Evolutionary conservation across 2,888 invertebrate species (phyloP), one percentile per base, ranked within the genome.

Genomic region (Phyto melanocephala): DNA sequence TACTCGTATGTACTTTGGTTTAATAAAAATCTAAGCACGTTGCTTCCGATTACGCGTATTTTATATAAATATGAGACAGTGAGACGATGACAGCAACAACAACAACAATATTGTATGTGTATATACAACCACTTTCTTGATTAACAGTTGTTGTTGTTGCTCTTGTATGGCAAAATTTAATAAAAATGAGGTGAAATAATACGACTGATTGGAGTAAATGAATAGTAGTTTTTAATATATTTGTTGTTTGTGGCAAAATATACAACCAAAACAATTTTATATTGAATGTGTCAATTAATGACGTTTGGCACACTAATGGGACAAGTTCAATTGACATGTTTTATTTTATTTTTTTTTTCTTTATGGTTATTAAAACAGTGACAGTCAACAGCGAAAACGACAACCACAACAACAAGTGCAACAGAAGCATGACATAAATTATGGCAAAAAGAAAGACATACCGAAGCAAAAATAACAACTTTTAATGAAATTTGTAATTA

Each of bases 301-400:
- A 82, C 82, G 79, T 82, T 82, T 82, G 82, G 82, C 82, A 82
- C 82, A 82, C 79, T 82, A 82, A 82, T 79, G 75, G 75, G 75
- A 79, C 82, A 82, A 82, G 82, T 82, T 82, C 79, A 82, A 79
- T 82, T 82, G 82, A 82, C 82, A 79, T 79, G 71, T 67, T 75
- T 82, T 75, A 76, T 60, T 58, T 52, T 28, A 60, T 33, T 20
- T 24, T 60, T 37, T 52, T 60, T 24, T 15, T 40, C 2, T 62
- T 75, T n/a, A n/a, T n/a, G n/a, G n/a, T n/a, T n/a, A n/a, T n/a
- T 24, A 15, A 17, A 35, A 28, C 52, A 68, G 33, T 40, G 42
- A 35, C 58, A 58, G 47, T 7, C 6, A 28, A 37, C 37, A 37
- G 37, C 37, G 2, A 11, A 10, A 50, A 33, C 33, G 35, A 10